Conservation (phyloP, 1,140 invertebrate genomes). For the Galendromus occidentalis region DNA sequence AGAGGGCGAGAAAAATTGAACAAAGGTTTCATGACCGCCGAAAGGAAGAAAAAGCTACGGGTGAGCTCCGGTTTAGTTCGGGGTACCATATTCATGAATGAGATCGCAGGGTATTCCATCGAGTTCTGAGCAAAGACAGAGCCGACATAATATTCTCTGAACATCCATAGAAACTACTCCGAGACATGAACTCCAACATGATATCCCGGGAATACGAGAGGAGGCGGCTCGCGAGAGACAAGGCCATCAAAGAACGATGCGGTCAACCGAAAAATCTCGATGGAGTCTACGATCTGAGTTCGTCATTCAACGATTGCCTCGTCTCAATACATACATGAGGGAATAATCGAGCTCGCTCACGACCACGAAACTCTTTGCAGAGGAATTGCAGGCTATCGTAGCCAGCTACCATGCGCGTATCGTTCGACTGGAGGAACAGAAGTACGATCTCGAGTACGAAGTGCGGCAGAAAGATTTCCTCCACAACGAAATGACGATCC, state of each 20-base stretch:
- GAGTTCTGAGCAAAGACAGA: too few species aligned
- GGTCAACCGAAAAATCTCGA: conserved; percentile 72
- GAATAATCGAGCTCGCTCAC: too few species aligned
- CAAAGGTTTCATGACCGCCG: conserved; percentile 83
- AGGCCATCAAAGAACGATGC: conserved; percentile 84
- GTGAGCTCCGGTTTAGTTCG: conserved; percentile 40
- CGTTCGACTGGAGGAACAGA: conserved; percentile 77
- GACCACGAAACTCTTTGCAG: conserved; percentile 43
- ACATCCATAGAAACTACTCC: conserved; percentile 76
- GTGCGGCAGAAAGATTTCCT: conserved; percentile 83
- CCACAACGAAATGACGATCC: conserved; percentile 96
- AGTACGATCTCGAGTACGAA: conserved; percentile 94
- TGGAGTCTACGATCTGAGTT: conserved; percentile 61
- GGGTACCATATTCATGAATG: too few species aligned
- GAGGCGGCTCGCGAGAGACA: conserved; percentile 89
- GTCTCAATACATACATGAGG: too few species aligned
- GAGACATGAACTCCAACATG: conserved; percentile 98
- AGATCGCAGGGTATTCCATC: too few species aligned
- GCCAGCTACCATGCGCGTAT: conserved; percentile 80
- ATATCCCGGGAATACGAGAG: conserved; percentile 97
- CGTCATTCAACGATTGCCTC: too few species aligned
- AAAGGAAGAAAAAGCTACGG: conserved; percentile 93
- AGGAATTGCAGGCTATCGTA: conserved; percentile 85
- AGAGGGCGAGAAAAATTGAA: conserved; percentile 32
- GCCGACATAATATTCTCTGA: too few species aligned